Evolutionary conservation across 2,113 vertebrate genomes (phyloP), one percentile per base, ranked within the genome.

Genomic region (Hirundichthys speculiger): DNA sequence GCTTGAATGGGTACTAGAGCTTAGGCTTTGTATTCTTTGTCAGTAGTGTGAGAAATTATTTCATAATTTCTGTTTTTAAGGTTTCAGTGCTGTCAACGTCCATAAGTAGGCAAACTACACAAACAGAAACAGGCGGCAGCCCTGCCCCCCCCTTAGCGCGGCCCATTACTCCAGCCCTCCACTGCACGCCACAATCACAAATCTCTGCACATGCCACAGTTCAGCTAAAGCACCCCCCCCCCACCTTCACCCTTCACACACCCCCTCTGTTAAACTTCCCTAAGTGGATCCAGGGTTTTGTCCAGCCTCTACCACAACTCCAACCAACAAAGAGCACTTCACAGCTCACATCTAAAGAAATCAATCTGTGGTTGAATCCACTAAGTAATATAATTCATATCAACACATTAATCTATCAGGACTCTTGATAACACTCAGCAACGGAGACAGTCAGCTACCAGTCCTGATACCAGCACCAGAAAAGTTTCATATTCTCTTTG

Each of bases 161-260:
- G 64, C 27, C 54, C 60, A 70, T 81, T 87, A 69, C 38, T 21
- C 16, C 30, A 5, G 22, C 38, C 77, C 64, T 71, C 34, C 46
- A 39, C 60, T 50, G 67, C 75, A 81, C 49, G 64, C 57, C 22
- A 4, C 61, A 75, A 62, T 50, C 88, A 74, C 86, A 82, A 82
- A 87, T 81, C 77, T 83, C 58, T 25, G 54, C 19, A 38, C 64
- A 79, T 75, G 75, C 68, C 74, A 70, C 67, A 61, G 73, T 71
- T 64, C 50, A 13, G 65, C 62, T 61, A 13, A 1, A 66, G 55
- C 48, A 42, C 71, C 65, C 50, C 50, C 56, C 69, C 55, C 67
- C 64, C 52, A 53, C 49, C 63, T n/a, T n/a, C 45, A 22, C 18
- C 41, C 18, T 45, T 13, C 52, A 43, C 43, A 61, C 43, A 47